A percentile compares a stretch with the other conserved stretches of the same genome.
Evolutionary conservation across 92 coral and sea anemone genomes (phyloP).

Genomic region (Parazoanthus darwini): DNA sequence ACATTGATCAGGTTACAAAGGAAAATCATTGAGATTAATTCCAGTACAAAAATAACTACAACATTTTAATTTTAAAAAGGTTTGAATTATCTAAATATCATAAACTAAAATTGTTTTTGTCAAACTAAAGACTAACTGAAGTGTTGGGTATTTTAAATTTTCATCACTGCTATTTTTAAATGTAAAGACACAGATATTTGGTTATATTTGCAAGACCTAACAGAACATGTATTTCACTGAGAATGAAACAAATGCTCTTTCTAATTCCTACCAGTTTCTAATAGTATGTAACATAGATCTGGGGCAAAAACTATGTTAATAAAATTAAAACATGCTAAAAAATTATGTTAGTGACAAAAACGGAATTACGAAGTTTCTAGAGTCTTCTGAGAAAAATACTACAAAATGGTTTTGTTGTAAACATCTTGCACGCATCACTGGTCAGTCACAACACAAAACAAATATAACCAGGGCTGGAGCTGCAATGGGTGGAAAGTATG

Average conservation of each 20-base stretch:
- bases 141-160: too few species aligned
- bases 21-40: background rate
- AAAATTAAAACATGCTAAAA: constrained; percentile 17
- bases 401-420: constrained; percentile 27
- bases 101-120: background rate
- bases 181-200: background rate
- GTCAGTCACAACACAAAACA: constrained; percentile 8
- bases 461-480: background rate
- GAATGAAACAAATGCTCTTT: background rate
- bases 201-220: background rate
- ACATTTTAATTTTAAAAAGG: background rate
- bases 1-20: background rate
- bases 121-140: background rate
- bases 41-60: background rate
- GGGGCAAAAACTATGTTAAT: background rate
- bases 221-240: background rate
- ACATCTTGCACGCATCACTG: constrained; percentile 41
- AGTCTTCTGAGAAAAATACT: constrained; percentile 29
- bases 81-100: background rate
- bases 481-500: constrained; percentile 24
- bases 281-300: background rate
- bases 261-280: background rate
- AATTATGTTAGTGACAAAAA: constrained; percentile 21
- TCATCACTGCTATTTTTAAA: constrained; percentile 4
- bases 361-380: constrained; percentile 12